A percentile compares a stretch with the other conserved stretches of the same genome.
phyloP scores from a whole-genome alignment of 2,888 invertebrate genomes.

The Siphlonurus alternatus region DNA sequence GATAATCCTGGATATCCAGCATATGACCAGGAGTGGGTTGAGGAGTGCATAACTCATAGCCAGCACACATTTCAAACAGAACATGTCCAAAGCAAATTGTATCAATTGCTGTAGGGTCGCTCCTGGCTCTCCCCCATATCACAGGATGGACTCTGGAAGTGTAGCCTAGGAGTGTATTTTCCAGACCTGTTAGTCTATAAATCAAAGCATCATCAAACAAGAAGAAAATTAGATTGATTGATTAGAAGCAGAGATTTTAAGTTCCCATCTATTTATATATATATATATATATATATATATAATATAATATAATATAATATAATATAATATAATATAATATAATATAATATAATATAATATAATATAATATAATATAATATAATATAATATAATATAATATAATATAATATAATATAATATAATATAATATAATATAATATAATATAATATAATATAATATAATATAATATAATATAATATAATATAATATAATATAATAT shows the following conservation, averaged over 20 bases:
- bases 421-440: no score
- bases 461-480: no score
- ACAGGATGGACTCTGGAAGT: constrained; percentile 39
- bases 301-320: not conserved
- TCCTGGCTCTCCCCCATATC: constrained; percentile 31
- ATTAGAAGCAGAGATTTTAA: constrained; percentile 5
- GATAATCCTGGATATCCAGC: constrained; percentile 48
- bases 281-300: not conserved
- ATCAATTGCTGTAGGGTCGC: constrained; percentile 37
- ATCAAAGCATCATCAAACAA: not conserved
- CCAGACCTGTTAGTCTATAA: constrained; percentile 59
- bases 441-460: no score
- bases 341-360: no score
- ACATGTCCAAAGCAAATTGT: constrained; percentile 61
- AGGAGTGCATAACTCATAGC: constrained; percentile 58
- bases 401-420: no score
- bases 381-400: no score
- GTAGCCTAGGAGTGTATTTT: constrained; percentile 68
- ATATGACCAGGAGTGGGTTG: constrained; percentile 57
- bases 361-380: no score
- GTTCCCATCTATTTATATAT: no score
- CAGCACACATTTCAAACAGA: constrained; percentile 83
- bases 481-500: no score
- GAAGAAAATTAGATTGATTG: constrained; percentile 7
- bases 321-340: no score